phyloP scores from a whole-genome alignment of 2,797 vertebrate species.

The Gallinago solitaria region DNA sequence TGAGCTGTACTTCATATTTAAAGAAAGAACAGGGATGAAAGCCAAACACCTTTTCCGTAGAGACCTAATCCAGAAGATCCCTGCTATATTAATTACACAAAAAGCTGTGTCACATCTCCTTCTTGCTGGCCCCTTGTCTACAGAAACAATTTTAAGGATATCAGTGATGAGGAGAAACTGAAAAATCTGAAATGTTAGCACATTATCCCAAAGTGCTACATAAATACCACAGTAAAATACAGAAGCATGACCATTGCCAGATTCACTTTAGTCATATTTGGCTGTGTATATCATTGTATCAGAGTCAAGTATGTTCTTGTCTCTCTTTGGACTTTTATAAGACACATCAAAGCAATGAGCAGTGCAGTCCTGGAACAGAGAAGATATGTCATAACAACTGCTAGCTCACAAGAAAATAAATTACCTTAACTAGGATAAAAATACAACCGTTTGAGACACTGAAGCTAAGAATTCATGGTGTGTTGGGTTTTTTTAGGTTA shows the following conservation, averaged over 20 bases:
- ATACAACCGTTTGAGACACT: not conserved
- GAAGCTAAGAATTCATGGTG: not conserved
- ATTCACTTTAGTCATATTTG: slow-evolving; percentile 10
- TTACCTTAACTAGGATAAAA: not conserved
- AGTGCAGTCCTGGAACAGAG: not conserved
- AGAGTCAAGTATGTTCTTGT: not conserved
- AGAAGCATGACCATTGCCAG: not conserved
- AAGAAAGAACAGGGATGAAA: not conserved
- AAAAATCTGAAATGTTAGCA: slow-evolving; percentile 29
- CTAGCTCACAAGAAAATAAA: not conserved
- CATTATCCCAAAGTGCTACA: not conserved
- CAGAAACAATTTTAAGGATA: not conserved
- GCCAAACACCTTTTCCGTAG: not conserved
- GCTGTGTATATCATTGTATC: not conserved
- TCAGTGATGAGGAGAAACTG: not conserved
- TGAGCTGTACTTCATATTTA: not conserved
- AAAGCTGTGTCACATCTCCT: not conserved
- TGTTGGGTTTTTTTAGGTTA: not conserved
- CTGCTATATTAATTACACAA: not conserved
- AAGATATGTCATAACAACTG: not conserved
- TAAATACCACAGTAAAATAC: not conserved
- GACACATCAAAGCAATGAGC: not conserved
- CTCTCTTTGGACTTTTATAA: not conserved
- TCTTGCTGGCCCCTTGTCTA: not conserved
- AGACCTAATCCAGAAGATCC: not conserved